Percentiles rank a stretch among this genome's conserved stretches.
Evolutionary conservation across 2,797 vertebrate species (phyloP).

Genomic region (Artibeus lituratus): DNA sequence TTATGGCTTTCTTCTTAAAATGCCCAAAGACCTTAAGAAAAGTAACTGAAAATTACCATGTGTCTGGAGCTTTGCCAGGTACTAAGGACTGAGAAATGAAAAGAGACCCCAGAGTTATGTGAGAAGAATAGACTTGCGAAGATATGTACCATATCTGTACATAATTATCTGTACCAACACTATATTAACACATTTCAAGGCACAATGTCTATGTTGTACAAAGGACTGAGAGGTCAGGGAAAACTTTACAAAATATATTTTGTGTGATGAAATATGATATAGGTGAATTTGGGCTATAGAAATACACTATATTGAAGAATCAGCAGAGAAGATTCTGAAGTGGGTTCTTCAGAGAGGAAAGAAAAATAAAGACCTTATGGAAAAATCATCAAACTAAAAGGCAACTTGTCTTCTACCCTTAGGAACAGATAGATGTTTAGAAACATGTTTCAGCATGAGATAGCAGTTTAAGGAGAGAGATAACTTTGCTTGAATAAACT

Average conservation of each 20-base stretch:
- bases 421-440: background rate
- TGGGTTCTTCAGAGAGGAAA: conserved; percentile 20
- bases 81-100: background rate
- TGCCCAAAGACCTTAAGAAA: background rate
- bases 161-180: background rate
- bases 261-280: background rate
- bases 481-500: background rate
- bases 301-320: background rate
- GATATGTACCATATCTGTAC: background rate
- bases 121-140: background rate
- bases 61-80: background rate
- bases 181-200: conserved; percentile 22
- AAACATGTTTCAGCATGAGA: background rate
- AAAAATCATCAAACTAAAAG: conserved; percentile 44
- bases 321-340: background rate
- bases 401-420: background rate
- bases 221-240: background rate
- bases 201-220: background rate
- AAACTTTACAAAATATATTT: background rate
- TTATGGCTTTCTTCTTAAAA: background rate
- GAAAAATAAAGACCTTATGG: background rate
- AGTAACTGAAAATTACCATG: background rate
- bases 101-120: background rate
- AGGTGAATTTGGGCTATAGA: background rate
- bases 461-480: background rate